Evolutionary conservation across 2,797 vertebrate genomes (phyloP), one percentile per base, ranked within the genome.

Genomic region (Menidia menidia): DNA sequence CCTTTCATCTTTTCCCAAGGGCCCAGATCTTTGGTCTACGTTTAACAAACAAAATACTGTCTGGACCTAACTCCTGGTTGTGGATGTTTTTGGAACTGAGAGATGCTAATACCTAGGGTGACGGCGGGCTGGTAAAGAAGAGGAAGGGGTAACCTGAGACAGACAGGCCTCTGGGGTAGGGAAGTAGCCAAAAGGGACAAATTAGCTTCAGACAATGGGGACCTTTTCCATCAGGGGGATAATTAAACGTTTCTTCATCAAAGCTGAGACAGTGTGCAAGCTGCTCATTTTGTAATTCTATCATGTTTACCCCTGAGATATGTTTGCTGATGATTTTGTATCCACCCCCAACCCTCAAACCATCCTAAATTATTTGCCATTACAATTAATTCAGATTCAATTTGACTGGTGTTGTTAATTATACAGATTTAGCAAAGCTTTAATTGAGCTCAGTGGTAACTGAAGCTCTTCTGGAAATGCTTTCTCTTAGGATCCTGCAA

Each of bases 221-320:
- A 96, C 95, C 95, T 95, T 94, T 92, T 96, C 94, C 94, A 94
- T 93, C 89, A 82, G 88, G 92, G 92, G 88, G 92, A 93, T 96
- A 96, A 97, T 97, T 96, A 96, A 96, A 96, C 91, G 94, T 94
- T 95, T 91, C 95, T 95, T 95, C 95, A 96, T 97, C 95, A 96
- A 96, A 96, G 96, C 83, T 45, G 92, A 90, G 94, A 94, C 95
- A 96, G 95, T 96, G 95, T 95, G 94, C 96, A 96, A 96, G 96
- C 95, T 96, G 96, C 95, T 97, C 93, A 89, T 95, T 95, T 93
- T 95, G 96, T 96, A 97, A 97, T 96, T 94, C 94, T 96, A 96
- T 96, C 94, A 68, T 75, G 83, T 94, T 96, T 93, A 91, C 94
- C 95, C 95, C 93, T 89, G 88, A 95, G 93, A 94, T 62, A 71